Conservation (phyloP, 2,797 vertebrate species). For the Tangara arthus region DNA sequence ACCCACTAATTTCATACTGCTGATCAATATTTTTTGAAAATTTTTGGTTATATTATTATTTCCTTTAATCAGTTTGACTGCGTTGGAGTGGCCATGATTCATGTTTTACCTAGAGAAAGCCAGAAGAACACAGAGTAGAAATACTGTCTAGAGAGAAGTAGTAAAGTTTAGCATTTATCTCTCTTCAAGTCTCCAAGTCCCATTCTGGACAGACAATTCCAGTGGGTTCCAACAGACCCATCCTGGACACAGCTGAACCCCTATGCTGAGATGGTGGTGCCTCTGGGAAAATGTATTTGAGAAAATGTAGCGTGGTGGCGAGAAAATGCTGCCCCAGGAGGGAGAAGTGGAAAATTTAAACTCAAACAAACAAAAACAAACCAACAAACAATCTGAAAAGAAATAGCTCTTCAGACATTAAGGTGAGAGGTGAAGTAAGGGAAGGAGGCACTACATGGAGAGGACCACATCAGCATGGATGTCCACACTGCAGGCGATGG, state of each 20-base stretch:
- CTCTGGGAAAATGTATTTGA: not conserved
- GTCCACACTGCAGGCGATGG: no score
- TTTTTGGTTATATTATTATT: not conserved
- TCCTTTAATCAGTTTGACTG: not conserved
- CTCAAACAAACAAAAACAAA: not conserved
- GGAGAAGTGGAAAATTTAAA: not conserved
- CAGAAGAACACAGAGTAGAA: not conserved
- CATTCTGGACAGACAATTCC: not conserved
- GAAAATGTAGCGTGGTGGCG: not conserved
- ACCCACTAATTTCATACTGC: not conserved
- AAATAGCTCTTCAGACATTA: not conserved
- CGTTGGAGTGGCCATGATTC: not conserved
- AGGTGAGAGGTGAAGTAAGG: not conserved
- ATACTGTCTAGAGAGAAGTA: not conserved
- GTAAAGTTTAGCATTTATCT: not conserved
- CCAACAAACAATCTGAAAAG: not conserved
- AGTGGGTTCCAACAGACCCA: fast-evolving
- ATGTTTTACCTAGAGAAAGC: not conserved
- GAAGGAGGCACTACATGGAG: not conserved
- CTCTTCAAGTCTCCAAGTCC: not conserved
- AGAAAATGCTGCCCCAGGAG: not conserved
- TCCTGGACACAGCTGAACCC: not conserved
- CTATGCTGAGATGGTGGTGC: fast-evolving
- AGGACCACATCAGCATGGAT: fast-evolving
- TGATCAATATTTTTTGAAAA: not conserved